Base-by-base conservation (phyloP, 2,888 invertebrate species). In the Dynastes hyllus region DNA sequence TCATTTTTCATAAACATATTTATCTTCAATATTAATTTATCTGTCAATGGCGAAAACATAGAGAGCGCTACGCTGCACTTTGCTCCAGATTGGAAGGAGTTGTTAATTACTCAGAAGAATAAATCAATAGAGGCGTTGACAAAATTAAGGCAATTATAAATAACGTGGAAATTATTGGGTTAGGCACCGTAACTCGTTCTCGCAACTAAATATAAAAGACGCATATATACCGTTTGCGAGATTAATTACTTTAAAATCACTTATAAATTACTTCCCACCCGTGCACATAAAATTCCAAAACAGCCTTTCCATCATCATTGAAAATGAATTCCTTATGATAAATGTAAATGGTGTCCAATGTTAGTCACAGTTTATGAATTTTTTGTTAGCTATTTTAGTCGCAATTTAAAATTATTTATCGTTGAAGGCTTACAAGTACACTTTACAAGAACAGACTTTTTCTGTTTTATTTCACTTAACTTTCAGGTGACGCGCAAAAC, bases 71-170 rank as follows among this genome's bases (percentile, higher is more conserved):
- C 63, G 61, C 37, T 32, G 45, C 8, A 58, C 16, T 58, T 37
- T 5, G 27, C n/a, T 55, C 16, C 16, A 22, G 55, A 58, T 8
- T 22, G 55, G 16, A 4, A 2, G 29, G 22, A 11, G 27, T 61
- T 61, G 9, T 5, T 61, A 61, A 61, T 61, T 61, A 29, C 29
- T 0, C 22, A 27, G 61, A 29, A 6, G 22, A 45, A 45, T 61
- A 50, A 75, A 45, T 75, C 55, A 45, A 69, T n/a, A 40, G 40
- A 16, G 61, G 75, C 61, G 40, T 13, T 63, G 75, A 75, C 27
- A 45, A 75, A 61, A 75, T 61, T 75, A 75, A 73, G 8, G 45
- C 75, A 50, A 58, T 61, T 45, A 58, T 63, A 58, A 75, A 75
- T 58, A 63, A 45, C 61, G 40, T 4, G 22, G 22, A 58, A 63